A percentile compares a stretch with the other conserved stretches of the same genome.
These are phyloP conservation scores for Onchidella celtica DNA, from an alignment of 2,888 invertebrate genomes.

Conservation along the genomic window DNA sequence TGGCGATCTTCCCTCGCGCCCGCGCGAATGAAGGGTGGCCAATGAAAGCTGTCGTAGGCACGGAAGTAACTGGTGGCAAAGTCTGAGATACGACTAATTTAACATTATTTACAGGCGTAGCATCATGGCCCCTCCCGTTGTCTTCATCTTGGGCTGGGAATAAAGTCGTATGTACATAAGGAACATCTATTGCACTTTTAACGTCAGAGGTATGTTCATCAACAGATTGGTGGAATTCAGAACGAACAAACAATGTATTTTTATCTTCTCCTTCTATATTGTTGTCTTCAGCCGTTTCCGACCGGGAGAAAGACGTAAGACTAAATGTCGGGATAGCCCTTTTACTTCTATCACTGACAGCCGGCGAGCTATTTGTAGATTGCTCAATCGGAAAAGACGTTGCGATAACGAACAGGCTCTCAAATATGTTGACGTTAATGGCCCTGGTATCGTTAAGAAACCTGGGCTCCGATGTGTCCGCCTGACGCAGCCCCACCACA, in stretches of 20 bases:
- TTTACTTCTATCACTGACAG: background rate
- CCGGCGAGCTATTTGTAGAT: background rate
- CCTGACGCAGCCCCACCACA: background rate
- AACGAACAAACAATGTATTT: background rate
- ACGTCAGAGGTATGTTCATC: background rate
- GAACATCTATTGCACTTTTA: background rate
- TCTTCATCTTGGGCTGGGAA: too few relatives aligned
- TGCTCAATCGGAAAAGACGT: slow-evolving; percentile 1
- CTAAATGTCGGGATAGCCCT: background rate
- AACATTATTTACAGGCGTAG: too few relatives aligned
- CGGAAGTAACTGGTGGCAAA: background rate
- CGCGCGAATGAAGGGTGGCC: background rate
- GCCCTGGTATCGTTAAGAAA: slow-evolving; percentile 5
- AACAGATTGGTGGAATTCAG: background rate
- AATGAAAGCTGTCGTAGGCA: background rate
- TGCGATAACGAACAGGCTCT: slow-evolving; percentile 36
- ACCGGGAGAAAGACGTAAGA: background rate
- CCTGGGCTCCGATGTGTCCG: background rate
- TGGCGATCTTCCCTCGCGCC: slow-evolving; percentile 1
- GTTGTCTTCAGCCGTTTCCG: too few relatives aligned
- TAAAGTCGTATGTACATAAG: background rate
- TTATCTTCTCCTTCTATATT: background rate
- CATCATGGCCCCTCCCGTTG: too few relatives aligned
- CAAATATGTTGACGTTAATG: slow-evolving; percentile 26
- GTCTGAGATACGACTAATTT: background rate